Base-by-base conservation (phyloP, 2,888 invertebrate species). In the Xylota sylvarum region DNA sequence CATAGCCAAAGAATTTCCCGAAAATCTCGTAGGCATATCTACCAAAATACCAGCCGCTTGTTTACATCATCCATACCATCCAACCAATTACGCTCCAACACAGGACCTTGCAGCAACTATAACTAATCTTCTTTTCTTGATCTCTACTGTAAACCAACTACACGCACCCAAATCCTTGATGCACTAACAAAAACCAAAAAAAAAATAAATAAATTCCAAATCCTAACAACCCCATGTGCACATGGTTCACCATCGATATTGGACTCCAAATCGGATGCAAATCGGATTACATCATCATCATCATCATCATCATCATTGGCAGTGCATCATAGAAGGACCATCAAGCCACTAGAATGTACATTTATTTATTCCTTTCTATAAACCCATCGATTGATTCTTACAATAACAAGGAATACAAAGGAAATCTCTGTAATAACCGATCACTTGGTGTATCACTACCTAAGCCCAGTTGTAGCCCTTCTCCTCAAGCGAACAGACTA, bases 241-340 rank as follows among this genome's bases (percentile, higher is more conserved):
- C 14, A 40, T 27, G 27, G 67, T 50, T 40, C 23, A 55, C 55
- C 52, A 58, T 73, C 19, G 14, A 43, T 72, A 65, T 48, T 58
- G 32, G 1, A 64, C 40, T 40, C 48, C 48, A 56, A 56, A 79
- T 79, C 56, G 64, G 48, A 65, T 64, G 56, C 79, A 72, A 79
- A 79, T 79, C 72, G 79, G 72, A 79, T 79, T 79, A 73, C 73
- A 73, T 65, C 65, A 65, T 79, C 65, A 50, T 72, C 62, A 70
- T 69, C 64, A 70, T 30, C 52, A 43, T 52, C 52, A 40, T 4
- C 17, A 37, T 58, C 56, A 10, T 19, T 7, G 35, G n/a, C 1
- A n/a, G 0, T 17, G 35, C 56, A 35, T 35, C 56, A 56, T 3
- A 37, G 37, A 10, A 37, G 37, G 10, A 43, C 14, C 12, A 30